phyloP scores from a whole-genome alignment of 1,140 invertebrate genomes.

The Tetramorium alpestre region DNA sequence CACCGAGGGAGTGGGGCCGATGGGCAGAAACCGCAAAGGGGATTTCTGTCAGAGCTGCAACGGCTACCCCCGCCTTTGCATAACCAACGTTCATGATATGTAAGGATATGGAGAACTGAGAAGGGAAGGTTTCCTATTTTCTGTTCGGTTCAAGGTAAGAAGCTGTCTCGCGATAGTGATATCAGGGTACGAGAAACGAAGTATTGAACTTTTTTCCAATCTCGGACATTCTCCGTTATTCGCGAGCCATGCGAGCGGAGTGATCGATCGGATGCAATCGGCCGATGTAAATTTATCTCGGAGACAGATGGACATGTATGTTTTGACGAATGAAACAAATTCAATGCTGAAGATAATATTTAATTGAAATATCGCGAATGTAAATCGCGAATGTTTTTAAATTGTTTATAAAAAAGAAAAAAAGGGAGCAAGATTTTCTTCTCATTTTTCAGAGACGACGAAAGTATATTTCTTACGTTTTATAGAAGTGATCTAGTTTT shows the following conservation, averaged over 20 bases:
- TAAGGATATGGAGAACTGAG: not conserved
- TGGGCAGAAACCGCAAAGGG: slow-evolving; percentile 55
- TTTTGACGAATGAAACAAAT: not conserved
- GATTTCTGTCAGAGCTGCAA: slow-evolving; percentile 53
- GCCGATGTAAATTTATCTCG: slow-evolving; percentile 28
- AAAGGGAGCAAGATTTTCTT: not conserved
- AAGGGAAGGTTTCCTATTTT: slow-evolving; percentile 3
- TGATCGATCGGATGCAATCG: slow-evolving; percentile 28
- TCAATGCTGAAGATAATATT: not conserved
- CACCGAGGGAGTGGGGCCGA: slow-evolving; percentile 14
- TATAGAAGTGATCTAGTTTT: not conserved
- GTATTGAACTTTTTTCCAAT: slow-evolving; percentile 23
- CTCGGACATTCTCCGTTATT: slow-evolving; percentile 36
- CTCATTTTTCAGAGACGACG: not conserved
- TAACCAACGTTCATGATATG: slow-evolving; percentile 16
- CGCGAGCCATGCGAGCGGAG: slow-evolving; percentile 1
- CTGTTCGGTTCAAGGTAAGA: not conserved
- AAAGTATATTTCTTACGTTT: not conserved
- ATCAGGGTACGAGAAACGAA: not conserved
- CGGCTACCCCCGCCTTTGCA: slow-evolving; percentile 48
- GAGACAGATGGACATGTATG: not conserved
- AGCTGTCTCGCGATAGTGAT: not conserved
- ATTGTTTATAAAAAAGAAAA: not conserved
- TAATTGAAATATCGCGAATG: not conserved
- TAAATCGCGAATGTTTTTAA: not conserved